phyloP scores from a whole-genome alignment of 2,888 invertebrate species.

The Diploptera punctata region DNA sequence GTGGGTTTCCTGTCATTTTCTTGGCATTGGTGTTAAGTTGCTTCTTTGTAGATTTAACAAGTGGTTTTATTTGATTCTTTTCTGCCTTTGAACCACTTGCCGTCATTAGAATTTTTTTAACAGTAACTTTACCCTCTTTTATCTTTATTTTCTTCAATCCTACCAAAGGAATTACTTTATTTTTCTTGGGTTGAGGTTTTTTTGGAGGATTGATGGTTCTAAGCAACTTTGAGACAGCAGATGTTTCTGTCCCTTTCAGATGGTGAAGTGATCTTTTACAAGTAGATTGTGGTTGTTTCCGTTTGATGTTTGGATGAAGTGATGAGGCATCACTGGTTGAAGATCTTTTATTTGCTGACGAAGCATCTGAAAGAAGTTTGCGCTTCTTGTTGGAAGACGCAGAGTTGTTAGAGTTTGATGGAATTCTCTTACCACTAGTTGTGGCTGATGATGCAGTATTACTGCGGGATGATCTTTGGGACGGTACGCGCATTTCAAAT shows the following conservation, averaged over 20 bases:
- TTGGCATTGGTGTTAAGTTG: not conserved
- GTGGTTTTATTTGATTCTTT: conserved; percentile 15
- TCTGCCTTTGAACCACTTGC: not conserved
- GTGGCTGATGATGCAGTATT: conserved; percentile 5
- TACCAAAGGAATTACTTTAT: not conserved
- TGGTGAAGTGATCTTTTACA: not conserved
- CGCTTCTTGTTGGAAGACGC: not conserved
- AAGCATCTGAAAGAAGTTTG: not conserved
- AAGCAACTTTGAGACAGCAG: not conserved
- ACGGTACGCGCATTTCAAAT: conserved; percentile 20
- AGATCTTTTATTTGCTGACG: not conserved
- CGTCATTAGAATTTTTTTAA: not conserved
- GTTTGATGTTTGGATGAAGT: not conserved
- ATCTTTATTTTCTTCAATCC: conserved; percentile 15
- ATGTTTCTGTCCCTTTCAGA: not conserved
- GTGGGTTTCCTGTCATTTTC: not conserved
- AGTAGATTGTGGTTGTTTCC: not conserved
- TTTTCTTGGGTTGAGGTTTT: not conserved
- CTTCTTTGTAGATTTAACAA: not conserved
- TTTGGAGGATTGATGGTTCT: not conserved
- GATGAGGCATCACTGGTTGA: not conserved
- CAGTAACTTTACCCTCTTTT: not conserved
- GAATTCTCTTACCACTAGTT: not conserved
- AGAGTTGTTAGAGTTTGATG: not conserved
- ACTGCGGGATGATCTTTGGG: conserved; percentile 19